Conservation (phyloP, 2,113 vertebrate genomes). For the Notothenia coriiceps region DNA sequence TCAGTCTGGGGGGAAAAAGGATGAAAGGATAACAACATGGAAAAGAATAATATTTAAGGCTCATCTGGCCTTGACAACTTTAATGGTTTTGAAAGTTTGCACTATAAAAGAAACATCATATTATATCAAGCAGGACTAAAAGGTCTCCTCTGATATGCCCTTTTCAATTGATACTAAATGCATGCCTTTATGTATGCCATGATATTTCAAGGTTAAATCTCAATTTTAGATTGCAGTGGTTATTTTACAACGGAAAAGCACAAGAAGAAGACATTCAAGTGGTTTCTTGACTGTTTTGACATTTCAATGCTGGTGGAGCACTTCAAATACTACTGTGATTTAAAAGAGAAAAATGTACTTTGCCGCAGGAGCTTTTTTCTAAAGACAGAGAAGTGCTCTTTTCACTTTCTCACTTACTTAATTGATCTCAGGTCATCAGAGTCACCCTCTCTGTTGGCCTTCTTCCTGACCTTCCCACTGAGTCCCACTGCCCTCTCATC, state of each 20-base stretch:
- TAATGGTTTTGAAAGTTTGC: neutral
- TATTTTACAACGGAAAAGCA: neutral
- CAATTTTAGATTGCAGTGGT: neutral
- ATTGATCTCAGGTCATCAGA: slow-evolving; percentile 37
- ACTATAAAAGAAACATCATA: neutral
- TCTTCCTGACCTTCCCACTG: slow-evolving; percentile 2
- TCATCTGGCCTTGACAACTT: neutral
- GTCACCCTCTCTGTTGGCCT: slow-evolving; percentile 9
- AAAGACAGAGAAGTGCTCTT: slow-evolving; percentile 5
- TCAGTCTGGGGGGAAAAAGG: neutral
- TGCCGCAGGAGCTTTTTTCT: neutral
- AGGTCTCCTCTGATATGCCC: neutral
- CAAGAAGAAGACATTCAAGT: neutral
- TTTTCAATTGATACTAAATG: too few species aligned
- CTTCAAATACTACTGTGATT: neutral
- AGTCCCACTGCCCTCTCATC: neutral
- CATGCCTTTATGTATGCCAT: too few species aligned
- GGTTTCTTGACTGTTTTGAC: neutral
- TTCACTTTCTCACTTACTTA: neutral
- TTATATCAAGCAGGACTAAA: neutral
- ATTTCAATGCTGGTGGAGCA: neutral
- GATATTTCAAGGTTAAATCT: too few species aligned
- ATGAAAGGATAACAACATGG: neutral
- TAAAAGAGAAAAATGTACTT: neutral
- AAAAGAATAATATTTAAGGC: neutral